Evolutionary conservation across 2,888 invertebrate genomes (phyloP), one percentile per base, ranked within the genome.

Genomic region (Xanthorhoe spadicearia): DNA sequence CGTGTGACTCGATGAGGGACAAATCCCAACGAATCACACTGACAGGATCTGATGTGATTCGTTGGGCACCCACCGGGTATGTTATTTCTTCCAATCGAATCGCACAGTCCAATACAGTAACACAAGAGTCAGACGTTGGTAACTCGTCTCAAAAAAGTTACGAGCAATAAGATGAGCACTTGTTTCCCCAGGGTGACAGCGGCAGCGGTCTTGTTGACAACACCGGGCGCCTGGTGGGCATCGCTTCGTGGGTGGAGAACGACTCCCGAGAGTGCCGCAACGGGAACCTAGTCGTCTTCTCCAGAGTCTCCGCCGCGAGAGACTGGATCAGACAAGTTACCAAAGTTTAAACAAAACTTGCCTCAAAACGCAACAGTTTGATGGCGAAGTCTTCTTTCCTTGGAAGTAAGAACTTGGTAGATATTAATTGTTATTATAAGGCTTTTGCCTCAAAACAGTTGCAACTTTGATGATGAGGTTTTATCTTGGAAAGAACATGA

Each of bases 171-270:
- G n/a, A n/a, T n/a, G n/a, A n/a, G n/a, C n/a, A n/a, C 48, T 38
- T 6, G n/a, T n/a, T 17, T 55, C 10, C 6, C 3, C 82, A 93
- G 92, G 92, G 92, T 15, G 92, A 93, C 83, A 93, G 92, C 70
- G 92, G 92, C 73, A 92, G 92, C 69, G 92, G 92, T 0, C 79
- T 93, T n/a, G 86, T 92, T n/a, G 83, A 81, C 66, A 76, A 77
- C 53, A 69, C 52, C 5, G 85, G 85, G 0, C 79, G 78, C 0
- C 63, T 93, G 46, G 49, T 89, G 52, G 93, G 92, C 53, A 83
- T 92, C n/a, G 88, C 90, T 0, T 93, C 93, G 7, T 92, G 92
- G 92, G 92, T 92, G 2, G 83, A 93, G 68, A 83, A 89, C 70
- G 92, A 92, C 65, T 85, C 92, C 13, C 73, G 74, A 64, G 80